Evolutionary conservation across 2,113 vertebrate genomes (phyloP).

Genomic region (Dipodomys spectabilis): DNA sequence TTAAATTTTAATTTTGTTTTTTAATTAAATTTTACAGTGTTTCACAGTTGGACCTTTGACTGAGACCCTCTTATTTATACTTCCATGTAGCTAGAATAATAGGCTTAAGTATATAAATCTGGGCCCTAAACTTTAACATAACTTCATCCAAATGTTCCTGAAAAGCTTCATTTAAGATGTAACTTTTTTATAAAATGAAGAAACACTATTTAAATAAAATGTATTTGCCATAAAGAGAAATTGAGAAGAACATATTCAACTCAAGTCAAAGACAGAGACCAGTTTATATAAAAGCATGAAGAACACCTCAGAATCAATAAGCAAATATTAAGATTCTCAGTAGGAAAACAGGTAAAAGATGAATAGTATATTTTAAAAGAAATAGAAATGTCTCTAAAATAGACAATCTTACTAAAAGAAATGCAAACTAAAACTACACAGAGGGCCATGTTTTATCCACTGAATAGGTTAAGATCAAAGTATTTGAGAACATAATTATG

Average conservation of each 20-base stretch:
- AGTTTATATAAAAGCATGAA: constrained; percentile 46
- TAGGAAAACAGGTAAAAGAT: constrained; percentile 48
- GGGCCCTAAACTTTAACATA: not conserved
- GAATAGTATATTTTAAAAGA: constrained; percentile 41
- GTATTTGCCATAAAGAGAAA: constrained; percentile 19
- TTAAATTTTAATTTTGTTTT: too few relatives aligned
- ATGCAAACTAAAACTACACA: constrained; percentile 48
- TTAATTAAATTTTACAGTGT: too few relatives aligned
- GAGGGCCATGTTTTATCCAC: constrained; percentile 32
- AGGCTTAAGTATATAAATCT: too few relatives aligned
- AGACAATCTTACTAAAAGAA: constrained; percentile 4
- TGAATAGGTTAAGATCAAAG: constrained; percentile 51
- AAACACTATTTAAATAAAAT: constrained; percentile 54
- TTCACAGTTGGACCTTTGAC: too few relatives aligned
- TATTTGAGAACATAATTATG: constrained; percentile 53
- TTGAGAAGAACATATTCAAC: not conserved
- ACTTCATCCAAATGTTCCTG: constrained; percentile 36
- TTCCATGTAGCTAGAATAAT: too few relatives aligned
- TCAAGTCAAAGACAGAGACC: not conserved
- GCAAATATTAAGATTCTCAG: constrained; percentile 47
- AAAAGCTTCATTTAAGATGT: constrained; percentile 37
- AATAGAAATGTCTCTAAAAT: constrained; percentile 38
- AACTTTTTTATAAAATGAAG: constrained; percentile 53
- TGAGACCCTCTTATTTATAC: too few relatives aligned
- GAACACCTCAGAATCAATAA: constrained; percentile 49